Percentiles rank a stretch among this genome's conserved stretches.
Conservation (phyloP, 2,113 vertebrate genomes). For the Ovis canadensis region DNA sequence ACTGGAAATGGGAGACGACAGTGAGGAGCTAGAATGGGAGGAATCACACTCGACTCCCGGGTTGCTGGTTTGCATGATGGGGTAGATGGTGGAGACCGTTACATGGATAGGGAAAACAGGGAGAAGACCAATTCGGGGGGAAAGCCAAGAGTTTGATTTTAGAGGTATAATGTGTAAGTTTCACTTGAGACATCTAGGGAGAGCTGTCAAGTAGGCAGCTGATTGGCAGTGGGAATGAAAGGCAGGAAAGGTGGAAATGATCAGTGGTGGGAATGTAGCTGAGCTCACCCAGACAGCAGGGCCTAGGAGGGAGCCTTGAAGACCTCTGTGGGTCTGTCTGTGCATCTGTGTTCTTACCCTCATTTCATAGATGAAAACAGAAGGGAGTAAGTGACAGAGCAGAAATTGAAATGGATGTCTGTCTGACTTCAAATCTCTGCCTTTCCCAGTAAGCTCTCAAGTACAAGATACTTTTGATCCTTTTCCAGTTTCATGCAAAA, state of each 20-base stretch:
- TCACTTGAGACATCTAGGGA: background rate
- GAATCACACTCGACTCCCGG: background rate
- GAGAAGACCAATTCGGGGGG: background rate
- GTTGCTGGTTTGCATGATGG: background rate
- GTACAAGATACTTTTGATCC: background rate
- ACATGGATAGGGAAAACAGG: background rate
- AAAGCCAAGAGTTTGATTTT: background rate
- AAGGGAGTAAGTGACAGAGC: background rate
- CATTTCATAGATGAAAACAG: background rate
- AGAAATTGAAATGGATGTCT: background rate
- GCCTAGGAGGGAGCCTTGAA: background rate
- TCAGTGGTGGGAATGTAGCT: background rate
- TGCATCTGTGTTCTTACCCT: background rate
- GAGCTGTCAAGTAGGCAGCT: background rate
- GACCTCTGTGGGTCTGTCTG: background rate
- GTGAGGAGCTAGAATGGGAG: background rate
- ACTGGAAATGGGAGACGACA: background rate
- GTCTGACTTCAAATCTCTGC: background rate
- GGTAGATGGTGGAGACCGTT: too few relatives aligned
- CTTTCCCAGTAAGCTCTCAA: background rate
- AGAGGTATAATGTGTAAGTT: background rate
- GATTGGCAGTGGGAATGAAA: background rate
- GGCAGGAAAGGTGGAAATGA: background rate
- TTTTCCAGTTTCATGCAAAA: constrained; percentile 29
- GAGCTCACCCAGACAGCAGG: background rate